These are phyloP conservation scores for Notodonta dromedarius DNA, from an alignment of 2,888 invertebrate genomes.

Conservation along the genomic window DNA sequence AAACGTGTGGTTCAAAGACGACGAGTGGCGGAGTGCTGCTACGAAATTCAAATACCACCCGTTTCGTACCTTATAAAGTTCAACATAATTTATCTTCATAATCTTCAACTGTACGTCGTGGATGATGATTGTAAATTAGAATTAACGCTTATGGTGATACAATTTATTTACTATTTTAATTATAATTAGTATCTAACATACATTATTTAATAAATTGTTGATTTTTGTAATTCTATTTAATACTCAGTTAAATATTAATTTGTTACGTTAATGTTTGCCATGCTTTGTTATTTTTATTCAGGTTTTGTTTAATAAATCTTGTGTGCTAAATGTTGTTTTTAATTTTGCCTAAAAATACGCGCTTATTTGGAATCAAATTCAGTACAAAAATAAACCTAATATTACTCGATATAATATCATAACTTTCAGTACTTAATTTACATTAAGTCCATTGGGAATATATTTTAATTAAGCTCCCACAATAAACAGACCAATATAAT, in stretches of 20 bases:
- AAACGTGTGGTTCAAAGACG: constrained; percentile 24
- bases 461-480: too few relatives aligned
- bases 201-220: constrained; percentile 28
- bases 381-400: too few relatives aligned
- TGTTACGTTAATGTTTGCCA: constrained; percentile 25
- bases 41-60: constrained; percentile 36
- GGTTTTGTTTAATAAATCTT: constrained; percentile 28
- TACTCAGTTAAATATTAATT: constrained; percentile 12
- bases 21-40: constrained; percentile 19
- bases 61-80: constrained; percentile 23
- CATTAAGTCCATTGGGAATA: too few relatives aligned
- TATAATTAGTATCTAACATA: constrained; percentile 21
- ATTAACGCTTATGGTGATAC: constrained; percentile 10
- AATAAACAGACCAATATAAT: too few relatives aligned
- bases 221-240: constrained; percentile 20
- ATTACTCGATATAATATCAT: too few relatives aligned
- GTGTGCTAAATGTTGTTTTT: constrained; percentile 11
- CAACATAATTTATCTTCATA: constrained; percentile 17
- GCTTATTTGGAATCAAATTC: too few relatives aligned
- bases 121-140: constrained; percentile 16
- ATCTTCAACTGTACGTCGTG: constrained; percentile 1
- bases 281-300: constrained; percentile 17
- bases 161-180: constrained; percentile 25
- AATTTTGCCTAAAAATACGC: constrained; percentile 2
- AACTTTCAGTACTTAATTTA: too few relatives aligned